These are phyloP conservation scores for Pedionomus torquatus DNA, from an alignment of 2,113 vertebrate species.

Conservation along the genomic window DNA sequence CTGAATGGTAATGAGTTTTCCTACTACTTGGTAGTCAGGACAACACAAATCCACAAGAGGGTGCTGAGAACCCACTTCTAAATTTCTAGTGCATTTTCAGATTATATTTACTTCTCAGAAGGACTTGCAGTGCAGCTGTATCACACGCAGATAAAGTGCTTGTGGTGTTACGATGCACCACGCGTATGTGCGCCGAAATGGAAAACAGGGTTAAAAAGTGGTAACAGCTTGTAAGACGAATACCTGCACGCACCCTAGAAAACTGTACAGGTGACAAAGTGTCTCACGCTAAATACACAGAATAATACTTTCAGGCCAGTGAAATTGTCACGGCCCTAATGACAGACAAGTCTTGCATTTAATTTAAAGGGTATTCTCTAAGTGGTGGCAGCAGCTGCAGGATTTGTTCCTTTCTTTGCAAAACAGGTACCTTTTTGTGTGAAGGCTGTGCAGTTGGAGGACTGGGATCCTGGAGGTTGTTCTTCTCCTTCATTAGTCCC, in stretches of 20 bases:
- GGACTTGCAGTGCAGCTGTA: neutral
- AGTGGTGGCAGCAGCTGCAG: neutral
- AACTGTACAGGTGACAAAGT: neutral
- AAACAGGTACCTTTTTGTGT: neutral
- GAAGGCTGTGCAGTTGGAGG: neutral
- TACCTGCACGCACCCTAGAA: neutral
- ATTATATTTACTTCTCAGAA: neutral
- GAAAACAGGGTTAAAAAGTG: neutral
- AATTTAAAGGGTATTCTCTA: neutral
- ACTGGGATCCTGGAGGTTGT: neutral
- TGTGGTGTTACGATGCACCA: neutral
- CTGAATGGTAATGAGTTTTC: neutral
- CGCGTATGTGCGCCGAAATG: neutral
- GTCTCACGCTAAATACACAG: neutral
- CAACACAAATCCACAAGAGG: constrained; percentile 34
- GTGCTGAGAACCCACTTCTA: neutral
- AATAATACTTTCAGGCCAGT: neutral
- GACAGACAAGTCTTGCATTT: neutral
- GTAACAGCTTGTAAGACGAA: neutral
- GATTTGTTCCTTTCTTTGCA: neutral
- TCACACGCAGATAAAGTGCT: neutral
- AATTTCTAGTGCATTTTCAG: neutral
- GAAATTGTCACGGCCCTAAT: neutral
- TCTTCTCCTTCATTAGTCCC: constrained; percentile 42
- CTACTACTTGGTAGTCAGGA: neutral